Evolutionary conservation across 2,113 vertebrate species (phyloP).

Genomic region (Hemibagrus wyckioides): DNA sequence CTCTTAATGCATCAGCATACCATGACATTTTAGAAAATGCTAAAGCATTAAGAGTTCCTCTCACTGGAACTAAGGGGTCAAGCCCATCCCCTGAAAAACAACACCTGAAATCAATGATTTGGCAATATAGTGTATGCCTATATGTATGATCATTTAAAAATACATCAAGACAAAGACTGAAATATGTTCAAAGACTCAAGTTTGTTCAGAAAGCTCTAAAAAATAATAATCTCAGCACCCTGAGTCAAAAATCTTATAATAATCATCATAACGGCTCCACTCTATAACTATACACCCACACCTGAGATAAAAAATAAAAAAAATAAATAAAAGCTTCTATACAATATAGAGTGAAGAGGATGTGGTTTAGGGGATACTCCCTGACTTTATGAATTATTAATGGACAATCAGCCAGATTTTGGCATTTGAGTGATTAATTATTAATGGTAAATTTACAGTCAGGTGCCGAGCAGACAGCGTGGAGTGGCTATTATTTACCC

Average conservation of each 20-base stretch:
- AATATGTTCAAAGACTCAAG: too few species aligned
- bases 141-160: background rate
- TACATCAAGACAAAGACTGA: background rate
- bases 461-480: background rate
- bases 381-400: conserved; percentile 8
- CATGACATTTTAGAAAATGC: too few species aligned
- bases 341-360: background rate
- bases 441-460: background rate
- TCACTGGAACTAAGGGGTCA: too few species aligned
- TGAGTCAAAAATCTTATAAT: background rate
- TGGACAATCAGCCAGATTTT: background rate
- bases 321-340: background rate
- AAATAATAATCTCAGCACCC: background rate
- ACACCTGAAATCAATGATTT: too few species aligned
- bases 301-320: too few species aligned
- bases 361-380: background rate
- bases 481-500: too few species aligned
- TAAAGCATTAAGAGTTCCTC: too few species aligned
- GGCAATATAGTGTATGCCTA: too few species aligned
- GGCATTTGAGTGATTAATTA: background rate
- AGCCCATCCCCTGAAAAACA: too few species aligned
- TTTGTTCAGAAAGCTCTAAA: background rate
- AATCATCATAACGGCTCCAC: background rate
- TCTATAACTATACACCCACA: background rate
- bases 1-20: too few species aligned